A percentile compares a stretch with the other conserved stretches of the same genome.
These are phyloP conservation scores for Sebastes minor DNA, from an alignment of 2,797 vertebrate species.

Conservation along the genomic window DNA sequence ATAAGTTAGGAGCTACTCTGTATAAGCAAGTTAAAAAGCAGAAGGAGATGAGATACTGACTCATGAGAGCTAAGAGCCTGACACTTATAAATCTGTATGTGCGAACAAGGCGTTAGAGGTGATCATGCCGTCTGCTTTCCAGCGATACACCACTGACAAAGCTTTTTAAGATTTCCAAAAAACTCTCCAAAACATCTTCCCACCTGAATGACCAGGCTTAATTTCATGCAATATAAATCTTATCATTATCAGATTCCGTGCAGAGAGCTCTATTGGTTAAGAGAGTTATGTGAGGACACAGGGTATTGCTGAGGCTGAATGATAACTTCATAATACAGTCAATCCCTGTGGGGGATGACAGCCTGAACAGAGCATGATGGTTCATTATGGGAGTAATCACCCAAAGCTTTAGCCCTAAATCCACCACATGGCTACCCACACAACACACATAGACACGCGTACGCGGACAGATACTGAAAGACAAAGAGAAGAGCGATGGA, in stretches of 20 bases:
- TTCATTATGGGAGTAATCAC: slow-evolving; percentile 81
- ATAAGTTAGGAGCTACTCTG: background rate
- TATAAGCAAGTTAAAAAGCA: background rate
- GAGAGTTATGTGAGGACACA: slow-evolving; percentile 53
- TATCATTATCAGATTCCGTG: slow-evolving; percentile 33
- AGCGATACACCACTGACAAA: slow-evolving; percentile 4
- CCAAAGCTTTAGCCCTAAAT: slow-evolving; percentile 72
- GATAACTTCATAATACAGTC: slow-evolving; percentile 69
- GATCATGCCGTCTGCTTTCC: background rate
- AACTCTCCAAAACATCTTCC: slow-evolving; percentile 5
- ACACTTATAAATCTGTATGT: background rate
- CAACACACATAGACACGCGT: slow-evolving; percentile 23
- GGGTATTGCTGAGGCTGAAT: slow-evolving; percentile 55
- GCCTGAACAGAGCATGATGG: slow-evolving; percentile 74
- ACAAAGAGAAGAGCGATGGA: slow-evolving; percentile 23
- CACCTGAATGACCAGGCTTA: slow-evolving; percentile 19
- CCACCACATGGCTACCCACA: slow-evolving; percentile 73
- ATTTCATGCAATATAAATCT: slow-evolving; percentile 41
- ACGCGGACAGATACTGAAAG: slow-evolving; percentile 17
- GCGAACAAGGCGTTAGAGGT: background rate
- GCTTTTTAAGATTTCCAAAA: slow-evolving; percentile 8
- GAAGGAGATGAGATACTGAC: background rate
- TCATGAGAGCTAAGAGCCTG: background rate
- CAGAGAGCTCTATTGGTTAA: slow-evolving; percentile 24
- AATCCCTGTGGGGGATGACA: slow-evolving; percentile 63